Conservation (phyloP, 2,113 vertebrate species). For the Psephotus haematonotus region DNA sequence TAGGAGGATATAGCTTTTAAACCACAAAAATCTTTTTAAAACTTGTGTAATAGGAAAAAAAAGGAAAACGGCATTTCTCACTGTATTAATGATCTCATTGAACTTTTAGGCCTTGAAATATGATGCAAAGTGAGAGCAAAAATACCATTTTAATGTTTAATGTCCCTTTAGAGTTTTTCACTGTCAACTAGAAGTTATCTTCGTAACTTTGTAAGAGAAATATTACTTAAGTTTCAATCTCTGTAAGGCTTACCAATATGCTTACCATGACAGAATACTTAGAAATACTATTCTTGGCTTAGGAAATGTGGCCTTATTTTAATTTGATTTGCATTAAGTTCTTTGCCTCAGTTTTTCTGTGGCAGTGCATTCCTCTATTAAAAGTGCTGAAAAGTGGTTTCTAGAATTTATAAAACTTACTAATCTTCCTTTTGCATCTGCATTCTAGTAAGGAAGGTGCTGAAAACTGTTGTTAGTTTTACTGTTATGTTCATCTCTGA, state of each 20-base stretch:
- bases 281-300: neutral
- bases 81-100: neutral
- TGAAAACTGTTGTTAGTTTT: neutral
- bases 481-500: neutral
- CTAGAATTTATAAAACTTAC: neutral
- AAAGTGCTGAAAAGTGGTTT: neutral
- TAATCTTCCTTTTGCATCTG: neutral
- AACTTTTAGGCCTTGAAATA: neutral
- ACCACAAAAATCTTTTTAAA: neutral
- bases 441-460: neutral
- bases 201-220: neutral
- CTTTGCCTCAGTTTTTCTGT: neutral
- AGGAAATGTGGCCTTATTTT: neutral
- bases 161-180: neutral
- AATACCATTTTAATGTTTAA: neutral
- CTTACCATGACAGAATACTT: neutral
- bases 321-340: neutral
- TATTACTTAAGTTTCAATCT: neutral
- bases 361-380: neutral
- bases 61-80: neutral
- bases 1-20: neutral
- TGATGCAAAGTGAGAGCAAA: neutral
- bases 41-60: neutral
- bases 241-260: neutral
- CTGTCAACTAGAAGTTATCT: neutral